phyloP scores from a whole-genome alignment of 2,888 invertebrate species.

The Hylaea fasciaria region DNA sequence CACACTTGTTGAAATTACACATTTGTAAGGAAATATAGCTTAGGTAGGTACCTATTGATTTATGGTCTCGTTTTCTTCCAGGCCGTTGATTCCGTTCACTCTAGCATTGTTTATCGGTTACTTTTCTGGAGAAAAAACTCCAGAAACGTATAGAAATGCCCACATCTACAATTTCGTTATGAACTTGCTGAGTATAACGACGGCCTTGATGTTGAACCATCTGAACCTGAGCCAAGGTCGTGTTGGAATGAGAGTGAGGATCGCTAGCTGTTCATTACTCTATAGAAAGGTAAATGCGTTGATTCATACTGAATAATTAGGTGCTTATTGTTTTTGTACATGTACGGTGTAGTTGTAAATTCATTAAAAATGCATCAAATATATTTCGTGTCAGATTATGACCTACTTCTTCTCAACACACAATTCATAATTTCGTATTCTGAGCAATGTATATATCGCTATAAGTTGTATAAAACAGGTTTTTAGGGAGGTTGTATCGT shows the following conservation, averaged over 20 bases:
- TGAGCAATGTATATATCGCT: too few species aligned
- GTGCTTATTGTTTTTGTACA: too few species aligned
- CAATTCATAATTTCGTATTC: too few species aligned
- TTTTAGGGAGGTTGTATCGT: too few species aligned
- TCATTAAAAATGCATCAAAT: too few species aligned
- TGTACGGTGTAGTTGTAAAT: background rate
- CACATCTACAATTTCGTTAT: conserved; percentile 88
- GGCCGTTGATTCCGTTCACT: conserved; percentile 86
- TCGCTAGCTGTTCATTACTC: conserved; percentile 91
- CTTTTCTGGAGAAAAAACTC: conserved; percentile 82
- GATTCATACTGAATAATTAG: too few species aligned
- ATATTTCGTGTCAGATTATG: too few species aligned
- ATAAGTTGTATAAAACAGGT: too few species aligned
- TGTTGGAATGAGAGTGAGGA: conserved; percentile 91
- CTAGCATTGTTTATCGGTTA: conserved; percentile 87
- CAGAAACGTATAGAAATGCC: conserved; percentile 82
- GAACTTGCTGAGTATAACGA: conserved; percentile 84
- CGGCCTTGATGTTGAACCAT: conserved; percentile 88
- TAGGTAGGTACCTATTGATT: background rate
- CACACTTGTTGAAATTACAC: background rate
- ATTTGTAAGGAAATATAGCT: background rate
- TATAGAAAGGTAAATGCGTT: conserved; percentile 89
- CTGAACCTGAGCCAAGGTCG: conserved; percentile 82
- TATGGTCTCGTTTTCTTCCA: conserved; percentile 59
- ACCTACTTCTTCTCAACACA: too few species aligned